These are phyloP conservation scores for Ranitomeya variabilis DNA, from an alignment of 2,113 vertebrate species.

Conservation along the genomic window DNA sequence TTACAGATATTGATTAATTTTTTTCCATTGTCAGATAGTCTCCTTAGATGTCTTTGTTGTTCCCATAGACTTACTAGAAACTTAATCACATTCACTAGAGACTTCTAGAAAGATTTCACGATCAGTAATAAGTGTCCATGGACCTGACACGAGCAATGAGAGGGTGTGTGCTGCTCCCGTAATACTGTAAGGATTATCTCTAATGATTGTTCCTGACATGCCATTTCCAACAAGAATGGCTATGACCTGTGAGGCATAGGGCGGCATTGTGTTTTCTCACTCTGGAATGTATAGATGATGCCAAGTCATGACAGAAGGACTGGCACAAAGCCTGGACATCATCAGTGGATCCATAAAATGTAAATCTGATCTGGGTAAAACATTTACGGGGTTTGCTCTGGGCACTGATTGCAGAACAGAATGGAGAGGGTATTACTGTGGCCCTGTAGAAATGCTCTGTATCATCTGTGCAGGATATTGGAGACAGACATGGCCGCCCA, in stretches of 20 bases:
- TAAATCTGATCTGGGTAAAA: neutral
- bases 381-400: neutral
- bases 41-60: too few relatives aligned
- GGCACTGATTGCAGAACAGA: neutral
- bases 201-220: constrained; percentile 43
- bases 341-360: neutral
- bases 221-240: neutral
- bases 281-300: constrained; percentile 8
- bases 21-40: too few relatives aligned
- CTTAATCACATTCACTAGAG: neutral
- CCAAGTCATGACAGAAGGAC: constrained; percentile 27
- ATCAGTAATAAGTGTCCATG: neutral
- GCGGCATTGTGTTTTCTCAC: constrained; percentile 44
- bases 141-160: neutral
- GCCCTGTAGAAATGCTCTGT: neutral
- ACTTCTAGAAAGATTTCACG: neutral
- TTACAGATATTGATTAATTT: too few relatives aligned
- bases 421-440: neutral
- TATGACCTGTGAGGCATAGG: constrained; percentile 42
- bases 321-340: constrained; percentile 33
- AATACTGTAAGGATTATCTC: constrained; percentile 26
- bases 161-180: constrained; percentile 11
- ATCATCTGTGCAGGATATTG: neutral
- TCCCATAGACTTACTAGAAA: neutral
- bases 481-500: neutral